Conservation (phyloP, 1,140 invertebrate species). For the Drosophila elegans region DNA sequence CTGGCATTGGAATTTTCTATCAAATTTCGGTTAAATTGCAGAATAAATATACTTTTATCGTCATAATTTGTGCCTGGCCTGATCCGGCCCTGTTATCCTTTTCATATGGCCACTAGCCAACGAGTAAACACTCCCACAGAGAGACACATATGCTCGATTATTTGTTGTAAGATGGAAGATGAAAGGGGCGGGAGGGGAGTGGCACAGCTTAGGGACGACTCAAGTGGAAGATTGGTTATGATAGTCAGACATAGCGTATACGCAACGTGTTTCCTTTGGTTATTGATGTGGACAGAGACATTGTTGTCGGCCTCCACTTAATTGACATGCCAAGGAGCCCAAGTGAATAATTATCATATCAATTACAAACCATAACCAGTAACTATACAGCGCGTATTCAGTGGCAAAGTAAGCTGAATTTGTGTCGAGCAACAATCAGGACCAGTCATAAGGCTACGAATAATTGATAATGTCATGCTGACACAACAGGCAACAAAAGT, state of each 20-base stretch:
- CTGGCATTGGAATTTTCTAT: constrained; percentile 75
- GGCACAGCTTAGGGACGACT: constrained; percentile 13
- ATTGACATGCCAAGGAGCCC: constrained; percentile 51
- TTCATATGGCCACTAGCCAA: constrained; percentile 32
- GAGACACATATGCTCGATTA: constrained; percentile 34
- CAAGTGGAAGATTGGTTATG: constrained; percentile 52
- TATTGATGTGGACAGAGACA: constrained; percentile 12
- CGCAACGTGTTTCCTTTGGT: constrained; percentile 32
- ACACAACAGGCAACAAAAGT: background rate
- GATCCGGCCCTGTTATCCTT: constrained; percentile 61
- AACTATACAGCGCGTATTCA: constrained; percentile 7
- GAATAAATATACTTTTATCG: constrained; percentile 81
- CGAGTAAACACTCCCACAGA: constrained; percentile 21
- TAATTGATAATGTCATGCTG: constrained; percentile 18
- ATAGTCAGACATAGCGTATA: constrained; percentile 53
- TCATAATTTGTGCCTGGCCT: constrained; percentile 70
- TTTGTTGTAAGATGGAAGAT: background rate
- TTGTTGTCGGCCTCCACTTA: constrained; percentile 34
- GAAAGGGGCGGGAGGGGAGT: background rate
- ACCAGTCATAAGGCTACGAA: constrained; percentile 38
- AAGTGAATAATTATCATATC: constrained; percentile 76
- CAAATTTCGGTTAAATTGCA: constrained; percentile 80
- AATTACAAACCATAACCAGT: constrained; percentile 49
- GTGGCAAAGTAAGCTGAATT: background rate
- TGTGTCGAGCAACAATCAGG: constrained; percentile 14